Evolutionary conservation across 2,113 vertebrate species (phyloP).

Genomic region (Pseudorhombus dupliciocellatus): DNA sequence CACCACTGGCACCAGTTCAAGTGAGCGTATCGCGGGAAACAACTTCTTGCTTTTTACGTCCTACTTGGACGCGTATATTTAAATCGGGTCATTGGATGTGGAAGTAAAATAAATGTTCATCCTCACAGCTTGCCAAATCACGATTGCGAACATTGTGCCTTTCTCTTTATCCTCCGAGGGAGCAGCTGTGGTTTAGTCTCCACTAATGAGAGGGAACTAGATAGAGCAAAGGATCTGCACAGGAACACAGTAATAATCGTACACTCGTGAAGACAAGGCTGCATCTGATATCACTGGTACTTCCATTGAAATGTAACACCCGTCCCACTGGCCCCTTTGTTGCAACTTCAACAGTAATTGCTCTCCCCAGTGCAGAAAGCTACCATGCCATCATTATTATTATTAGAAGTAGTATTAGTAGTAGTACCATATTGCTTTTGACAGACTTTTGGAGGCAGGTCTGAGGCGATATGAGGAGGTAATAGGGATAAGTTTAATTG

Average conservation of each 20-base stretch:
- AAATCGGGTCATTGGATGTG: conserved; percentile 18
- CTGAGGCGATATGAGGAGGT: background rate
- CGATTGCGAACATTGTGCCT: conserved; percentile 30
- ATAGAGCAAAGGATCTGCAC: conserved; percentile 17
- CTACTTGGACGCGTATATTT: conserved; percentile 44
- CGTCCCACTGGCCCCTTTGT: background rate
- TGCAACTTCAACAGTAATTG: conserved; percentile 5
- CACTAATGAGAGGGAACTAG: conserved; percentile 61
- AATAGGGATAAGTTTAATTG: background rate
- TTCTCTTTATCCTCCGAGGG: conserved; percentile 32
- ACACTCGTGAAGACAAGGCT: conserved; percentile 11
- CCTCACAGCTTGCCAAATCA: conserved; percentile 38
- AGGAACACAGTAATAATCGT: conserved; percentile 15
- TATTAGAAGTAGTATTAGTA: background rate
- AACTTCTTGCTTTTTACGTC: conserved; percentile 26
- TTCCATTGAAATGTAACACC: conserved; percentile 6
- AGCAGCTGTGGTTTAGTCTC: conserved; percentile 42
- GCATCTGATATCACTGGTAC: conserved; percentile 11
- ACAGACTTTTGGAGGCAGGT: too few species aligned
- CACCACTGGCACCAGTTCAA: conserved; percentile 23
- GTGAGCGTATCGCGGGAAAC: conserved; percentile 29
- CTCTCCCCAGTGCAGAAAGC: conserved; percentile 8
- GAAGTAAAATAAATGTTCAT: conserved; percentile 57
- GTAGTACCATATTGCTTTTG: background rate
- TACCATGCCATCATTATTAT: conserved; percentile 3